These are phyloP conservation scores for Albula goreensis DNA, from an alignment of 2,113 vertebrate species.

Conservation along the genomic window DNA sequence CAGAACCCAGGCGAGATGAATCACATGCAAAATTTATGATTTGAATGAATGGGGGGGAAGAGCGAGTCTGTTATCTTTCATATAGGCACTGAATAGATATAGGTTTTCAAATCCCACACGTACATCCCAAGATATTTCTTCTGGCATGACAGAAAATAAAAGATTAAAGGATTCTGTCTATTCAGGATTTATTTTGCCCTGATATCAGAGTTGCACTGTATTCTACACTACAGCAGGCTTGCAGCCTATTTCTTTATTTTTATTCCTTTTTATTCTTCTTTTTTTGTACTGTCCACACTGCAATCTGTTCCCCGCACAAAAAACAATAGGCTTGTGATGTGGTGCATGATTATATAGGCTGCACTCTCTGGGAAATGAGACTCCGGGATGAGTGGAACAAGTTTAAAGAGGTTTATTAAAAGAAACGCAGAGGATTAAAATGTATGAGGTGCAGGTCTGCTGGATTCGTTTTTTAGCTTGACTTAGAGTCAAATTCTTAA, in stretches of 20 bases:
- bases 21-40: slow-evolving; percentile 63
- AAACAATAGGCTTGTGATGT: neutral
- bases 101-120: slow-evolving; percentile 64
- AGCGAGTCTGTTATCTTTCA: slow-evolving; percentile 56
- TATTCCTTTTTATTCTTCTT: neutral
- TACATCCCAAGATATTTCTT: slow-evolving; percentile 52
- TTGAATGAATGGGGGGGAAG: slow-evolving; percentile 45
- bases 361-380: neutral
- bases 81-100: slow-evolving; percentile 48
- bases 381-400: neutral
- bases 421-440: neutral
- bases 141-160: slow-evolving; percentile 34
- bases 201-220: slow-evolving; percentile 57
- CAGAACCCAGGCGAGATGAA: slow-evolving; percentile 39
- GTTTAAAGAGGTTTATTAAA: neutral
- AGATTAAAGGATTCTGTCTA: slow-evolving; percentile 61
- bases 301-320: neutral
- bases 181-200: slow-evolving; percentile 62
- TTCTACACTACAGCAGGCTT: slow-evolving; percentile 43
- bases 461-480: neutral
- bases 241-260: neutral
- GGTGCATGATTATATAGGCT: neutral
- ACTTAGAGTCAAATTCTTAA: neutral
- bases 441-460: neutral
- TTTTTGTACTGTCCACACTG: neutral